phyloP scores from a whole-genome alignment of 2,113 vertebrate species.

The Myanophis thanlyinensis region DNA sequence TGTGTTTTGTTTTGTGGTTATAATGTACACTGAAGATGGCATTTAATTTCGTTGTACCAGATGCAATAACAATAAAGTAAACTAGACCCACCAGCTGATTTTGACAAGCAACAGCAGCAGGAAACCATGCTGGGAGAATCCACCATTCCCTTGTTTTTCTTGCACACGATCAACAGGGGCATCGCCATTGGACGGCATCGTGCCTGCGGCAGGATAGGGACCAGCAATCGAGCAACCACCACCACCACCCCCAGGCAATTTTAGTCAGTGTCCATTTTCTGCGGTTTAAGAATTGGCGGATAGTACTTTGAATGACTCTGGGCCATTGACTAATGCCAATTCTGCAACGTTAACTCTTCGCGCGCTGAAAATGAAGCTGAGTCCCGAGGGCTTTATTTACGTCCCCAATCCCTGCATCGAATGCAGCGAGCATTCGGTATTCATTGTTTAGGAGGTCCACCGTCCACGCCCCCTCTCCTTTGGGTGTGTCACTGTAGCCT shows the following conservation, averaged over 20 bases:
- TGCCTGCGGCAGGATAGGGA: neutral
- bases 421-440: neutral
- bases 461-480: neutral
- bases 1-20: no score
- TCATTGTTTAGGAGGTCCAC: neutral
- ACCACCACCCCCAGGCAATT: neutral
- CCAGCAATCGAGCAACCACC: neutral
- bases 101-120: neutral
- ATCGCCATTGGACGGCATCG: neutral
- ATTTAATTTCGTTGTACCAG: no score
- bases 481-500: neutral
- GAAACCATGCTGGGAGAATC: neutral
- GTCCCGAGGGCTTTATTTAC: neutral
- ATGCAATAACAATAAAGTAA: no score
- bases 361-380: neutral
- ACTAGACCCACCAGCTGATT: neutral
- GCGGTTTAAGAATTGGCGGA: neutral
- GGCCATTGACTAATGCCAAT: neutral
- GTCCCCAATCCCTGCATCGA: neutral
- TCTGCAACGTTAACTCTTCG: neutral
- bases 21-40: no score
- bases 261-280: neutral
- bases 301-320: neutral
- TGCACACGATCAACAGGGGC: neutral
- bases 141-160: neutral